Evolutionary conservation across 2,797 vertebrate species (phyloP).

Genomic region (Propithecus perrieri): DNA sequence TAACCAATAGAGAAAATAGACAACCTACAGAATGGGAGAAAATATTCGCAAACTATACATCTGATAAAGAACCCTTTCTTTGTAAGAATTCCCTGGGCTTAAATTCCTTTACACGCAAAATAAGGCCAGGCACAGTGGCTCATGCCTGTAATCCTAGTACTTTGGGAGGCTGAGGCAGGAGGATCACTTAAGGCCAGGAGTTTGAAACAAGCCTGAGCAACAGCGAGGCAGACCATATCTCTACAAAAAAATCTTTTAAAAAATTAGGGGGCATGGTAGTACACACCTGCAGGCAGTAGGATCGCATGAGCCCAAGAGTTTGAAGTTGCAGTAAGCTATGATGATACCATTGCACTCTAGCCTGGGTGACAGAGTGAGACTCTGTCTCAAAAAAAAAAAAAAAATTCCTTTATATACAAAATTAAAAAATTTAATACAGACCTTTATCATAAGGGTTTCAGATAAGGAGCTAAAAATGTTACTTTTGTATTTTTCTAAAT

Average conservation of each 20-base stretch:
- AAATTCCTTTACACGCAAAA: not conserved
- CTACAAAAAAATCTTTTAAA: not conserved
- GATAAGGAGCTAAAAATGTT: not conserved
- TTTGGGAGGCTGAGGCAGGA: not conserved
- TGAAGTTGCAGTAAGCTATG: not conserved
- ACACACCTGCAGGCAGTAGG: not conserved
- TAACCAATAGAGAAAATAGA: not conserved
- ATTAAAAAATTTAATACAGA: not conserved
- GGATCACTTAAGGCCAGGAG: not conserved
- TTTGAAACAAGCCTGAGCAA: not conserved
- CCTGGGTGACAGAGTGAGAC: not conserved
- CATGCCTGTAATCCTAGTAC: not conserved
- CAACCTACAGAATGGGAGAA: not conserved
- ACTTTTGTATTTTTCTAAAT: conserved; percentile 36
- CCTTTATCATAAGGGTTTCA: not conserved
- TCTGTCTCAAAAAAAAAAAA: not conserved
- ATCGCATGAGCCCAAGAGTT: not conserved
- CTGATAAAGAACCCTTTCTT: not conserved
- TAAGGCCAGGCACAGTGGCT: not conserved
- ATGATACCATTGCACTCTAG: not conserved
- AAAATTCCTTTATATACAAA: conserved; percentile 22
- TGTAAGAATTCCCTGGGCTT: not conserved
- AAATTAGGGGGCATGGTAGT: not conserved
- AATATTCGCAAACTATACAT: not conserved
- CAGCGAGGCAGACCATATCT: not conserved